Evolutionary conservation across 1,140 invertebrate genomes (phyloP).

Genomic region (Heliconius himera): DNA sequence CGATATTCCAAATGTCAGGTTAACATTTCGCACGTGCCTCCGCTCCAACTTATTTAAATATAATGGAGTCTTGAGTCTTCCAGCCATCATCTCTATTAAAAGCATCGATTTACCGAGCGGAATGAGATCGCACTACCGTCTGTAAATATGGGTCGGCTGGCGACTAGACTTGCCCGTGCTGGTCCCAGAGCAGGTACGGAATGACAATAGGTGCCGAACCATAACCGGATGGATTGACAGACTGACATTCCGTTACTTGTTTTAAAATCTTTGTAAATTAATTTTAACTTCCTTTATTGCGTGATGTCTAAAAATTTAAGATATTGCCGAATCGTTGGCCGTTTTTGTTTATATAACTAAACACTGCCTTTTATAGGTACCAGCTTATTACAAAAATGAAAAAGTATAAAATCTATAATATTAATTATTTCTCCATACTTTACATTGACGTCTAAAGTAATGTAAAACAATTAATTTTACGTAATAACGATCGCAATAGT

Average conservation of each 20-base stretch:
- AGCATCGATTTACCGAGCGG: slow-evolving; percentile 71
- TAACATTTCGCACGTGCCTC: slow-evolving; percentile 29
- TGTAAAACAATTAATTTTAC: slow-evolving; percentile 13
- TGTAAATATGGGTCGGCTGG: slow-evolving; percentile 68
- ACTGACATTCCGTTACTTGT: slow-evolving; percentile 13
- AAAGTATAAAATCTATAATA: background rate
- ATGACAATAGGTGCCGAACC: slow-evolving; percentile 43
- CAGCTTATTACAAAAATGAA: background rate
- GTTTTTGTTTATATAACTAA: background rate
- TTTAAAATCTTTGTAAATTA: background rate
- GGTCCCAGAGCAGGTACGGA: slow-evolving; percentile 47
- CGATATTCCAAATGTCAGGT: slow-evolving; percentile 24
- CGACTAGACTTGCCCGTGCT: slow-evolving; percentile 44
- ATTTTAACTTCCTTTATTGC: background rate
- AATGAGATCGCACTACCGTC: slow-evolving; percentile 60
- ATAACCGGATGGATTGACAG: slow-evolving; percentile 19
- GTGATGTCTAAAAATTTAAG: background rate
- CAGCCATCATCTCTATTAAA: slow-evolving; percentile 73
- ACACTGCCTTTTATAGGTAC: background rate
- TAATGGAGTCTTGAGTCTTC: slow-evolving; percentile 57
- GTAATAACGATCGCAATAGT: slow-evolving; percentile 24
- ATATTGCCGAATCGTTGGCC: background rate
- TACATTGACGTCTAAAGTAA: background rate
- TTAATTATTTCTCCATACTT: background rate
- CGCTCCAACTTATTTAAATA: slow-evolving; percentile 32